Conservation (phyloP, 1,140 invertebrate species). For the Gryon sp. region DNA sequence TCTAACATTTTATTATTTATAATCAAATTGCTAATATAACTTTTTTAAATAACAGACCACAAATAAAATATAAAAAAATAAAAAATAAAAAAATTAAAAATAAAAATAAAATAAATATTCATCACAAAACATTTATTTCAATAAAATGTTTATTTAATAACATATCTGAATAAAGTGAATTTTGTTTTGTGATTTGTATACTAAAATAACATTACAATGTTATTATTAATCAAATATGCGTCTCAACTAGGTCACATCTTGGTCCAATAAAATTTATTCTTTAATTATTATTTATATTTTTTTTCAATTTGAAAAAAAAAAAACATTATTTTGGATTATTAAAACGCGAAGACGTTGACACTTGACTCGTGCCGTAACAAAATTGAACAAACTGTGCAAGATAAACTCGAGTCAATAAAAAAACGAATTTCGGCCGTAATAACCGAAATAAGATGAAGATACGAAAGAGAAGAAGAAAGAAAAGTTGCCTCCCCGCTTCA, state of each 20-base stretch:
- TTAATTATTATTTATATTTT: constrained; percentile 12
- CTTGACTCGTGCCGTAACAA: constrained; percentile 12
- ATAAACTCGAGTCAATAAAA: background rate
- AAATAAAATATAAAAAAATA: too few relatives aligned
- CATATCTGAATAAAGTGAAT: too few relatives aligned
- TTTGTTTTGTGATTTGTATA: too few relatives aligned
- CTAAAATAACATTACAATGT: too few relatives aligned
- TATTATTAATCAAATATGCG: background rate
- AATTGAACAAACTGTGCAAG: background rate
- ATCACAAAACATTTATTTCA: background rate
- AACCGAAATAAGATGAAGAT: constrained; percentile 21
- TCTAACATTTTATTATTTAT: too few relatives aligned
- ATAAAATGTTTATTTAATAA: too few relatives aligned
- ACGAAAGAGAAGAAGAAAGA: constrained; percentile 6
- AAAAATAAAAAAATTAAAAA: too few relatives aligned
- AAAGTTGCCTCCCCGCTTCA: constrained; percentile 24
- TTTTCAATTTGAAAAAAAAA: constrained; percentile 15
- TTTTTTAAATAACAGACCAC: too few relatives aligned
- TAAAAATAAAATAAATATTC: too few relatives aligned
- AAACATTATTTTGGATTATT: constrained; percentile 8
- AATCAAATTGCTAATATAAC: too few relatives aligned
- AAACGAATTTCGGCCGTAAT: constrained; percentile 8
- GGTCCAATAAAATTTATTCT: background rate
- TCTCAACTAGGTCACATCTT: constrained; percentile 9
- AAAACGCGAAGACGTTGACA: constrained; percentile 22